These are phyloP conservation scores for Platichthys flesus DNA, from an alignment of 2,113 vertebrate genomes.

Conservation along the genomic window DNA sequence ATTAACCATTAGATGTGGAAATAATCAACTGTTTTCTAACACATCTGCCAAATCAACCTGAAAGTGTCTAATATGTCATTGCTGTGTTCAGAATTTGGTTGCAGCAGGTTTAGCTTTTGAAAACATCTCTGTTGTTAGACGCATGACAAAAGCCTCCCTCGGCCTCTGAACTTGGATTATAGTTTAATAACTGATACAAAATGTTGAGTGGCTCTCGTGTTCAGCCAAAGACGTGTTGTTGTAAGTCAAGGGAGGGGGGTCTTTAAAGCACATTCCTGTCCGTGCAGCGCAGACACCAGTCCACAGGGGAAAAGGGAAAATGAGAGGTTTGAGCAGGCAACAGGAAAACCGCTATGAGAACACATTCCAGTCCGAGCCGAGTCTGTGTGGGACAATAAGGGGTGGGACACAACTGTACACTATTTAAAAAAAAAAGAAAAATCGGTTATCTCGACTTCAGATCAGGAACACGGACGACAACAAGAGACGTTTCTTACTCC, in stretches of 20 bases:
- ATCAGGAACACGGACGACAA: slow-evolving; percentile 65
- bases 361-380: slow-evolving; percentile 79
- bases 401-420: slow-evolving; percentile 79
- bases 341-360: slow-evolving; percentile 85
- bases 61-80: no score
- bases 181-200: neutral
- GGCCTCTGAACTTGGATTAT: neutral
- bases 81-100: neutral
- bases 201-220: neutral
- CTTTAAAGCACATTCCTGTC: slow-evolving; percentile 72
- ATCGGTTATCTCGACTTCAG: slow-evolving; percentile 69
- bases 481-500: slow-evolving; percentile 32
- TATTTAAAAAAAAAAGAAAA: slow-evolving; percentile 35
- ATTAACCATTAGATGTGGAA: no score
- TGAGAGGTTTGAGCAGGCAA: slow-evolving; percentile 79
- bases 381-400: slow-evolving; percentile 80
- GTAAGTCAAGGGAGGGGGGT: neutral
- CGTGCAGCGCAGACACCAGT: slow-evolving; percentile 62
- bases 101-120: neutral
- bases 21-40: no score
- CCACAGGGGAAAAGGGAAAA: slow-evolving; percentile 77
- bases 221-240: slow-evolving; percentile 21
- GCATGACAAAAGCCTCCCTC: neutral
- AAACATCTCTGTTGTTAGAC: neutral
- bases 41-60: no score